Conservation (phyloP, 2,797 vertebrate species). For the Pantherophis alleghaniensis region DNA sequence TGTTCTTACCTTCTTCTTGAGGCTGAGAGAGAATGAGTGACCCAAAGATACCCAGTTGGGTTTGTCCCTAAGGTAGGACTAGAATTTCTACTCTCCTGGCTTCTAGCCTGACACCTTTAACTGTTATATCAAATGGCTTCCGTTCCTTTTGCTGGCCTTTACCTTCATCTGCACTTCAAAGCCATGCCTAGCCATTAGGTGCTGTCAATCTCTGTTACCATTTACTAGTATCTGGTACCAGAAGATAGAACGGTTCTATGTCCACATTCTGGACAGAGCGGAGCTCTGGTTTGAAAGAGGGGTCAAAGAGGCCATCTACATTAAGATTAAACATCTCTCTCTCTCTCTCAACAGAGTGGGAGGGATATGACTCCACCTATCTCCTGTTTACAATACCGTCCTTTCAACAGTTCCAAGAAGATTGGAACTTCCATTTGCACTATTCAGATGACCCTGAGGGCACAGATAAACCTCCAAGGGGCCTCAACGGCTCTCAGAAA, state of each 20-base stretch:
- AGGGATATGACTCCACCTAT: neutral
- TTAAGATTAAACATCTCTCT: neutral
- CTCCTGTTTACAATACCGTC: neutral
- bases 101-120: neutral
- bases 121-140: neutral
- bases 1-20: neutral
- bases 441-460: no score
- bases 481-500: no score
- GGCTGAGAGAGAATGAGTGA: neutral
- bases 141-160: neutral
- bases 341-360: neutral
- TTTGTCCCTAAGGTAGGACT: neutral
- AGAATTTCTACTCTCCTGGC: neutral
- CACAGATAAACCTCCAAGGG: no score
- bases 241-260: neutral
- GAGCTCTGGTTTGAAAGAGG: neutral
- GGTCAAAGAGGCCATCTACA: neutral
- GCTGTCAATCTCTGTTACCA: neutral
- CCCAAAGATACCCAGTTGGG: neutral
- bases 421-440: no score
- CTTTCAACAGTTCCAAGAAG: neutral
- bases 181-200: neutral
- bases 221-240: neutral
- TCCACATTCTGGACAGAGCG: neutral
- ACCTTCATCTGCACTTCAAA: neutral